Conservation (phyloP, 2,888 invertebrate genomes). For the Saturnia japonica region DNA sequence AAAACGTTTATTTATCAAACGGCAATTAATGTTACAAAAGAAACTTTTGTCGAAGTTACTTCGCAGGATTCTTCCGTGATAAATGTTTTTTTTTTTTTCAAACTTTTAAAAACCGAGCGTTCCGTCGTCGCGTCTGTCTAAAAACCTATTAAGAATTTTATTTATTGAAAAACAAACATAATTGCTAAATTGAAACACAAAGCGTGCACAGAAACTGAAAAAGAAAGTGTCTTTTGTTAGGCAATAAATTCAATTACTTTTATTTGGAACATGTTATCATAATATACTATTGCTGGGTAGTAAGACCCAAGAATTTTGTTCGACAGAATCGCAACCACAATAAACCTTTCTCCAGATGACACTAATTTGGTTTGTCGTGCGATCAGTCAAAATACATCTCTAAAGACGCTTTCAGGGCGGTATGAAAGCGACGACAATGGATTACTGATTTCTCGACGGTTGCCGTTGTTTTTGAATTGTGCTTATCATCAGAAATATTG, state of each 20-base stretch:
- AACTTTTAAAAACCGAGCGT: constrained; percentile 24
- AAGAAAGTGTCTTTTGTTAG: background rate
- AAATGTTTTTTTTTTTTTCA: constrained; percentile 29
- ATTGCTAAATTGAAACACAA: constrained; percentile 20
- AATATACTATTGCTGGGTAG: too few species aligned
- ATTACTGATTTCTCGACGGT: too few species aligned
- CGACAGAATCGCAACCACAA: too few species aligned
- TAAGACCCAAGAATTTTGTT: too few species aligned
- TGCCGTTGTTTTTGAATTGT: too few species aligned
- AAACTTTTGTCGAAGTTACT: constrained; percentile 29
- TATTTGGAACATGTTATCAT: background rate
- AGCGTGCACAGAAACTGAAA: background rate
- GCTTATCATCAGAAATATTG: too few species aligned
- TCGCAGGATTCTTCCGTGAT: constrained; percentile 24
- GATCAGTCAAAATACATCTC: too few species aligned
- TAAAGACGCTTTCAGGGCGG: too few species aligned
- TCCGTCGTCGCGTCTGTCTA: constrained; percentile 18
- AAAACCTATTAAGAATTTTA: background rate
- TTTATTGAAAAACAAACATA: background rate
- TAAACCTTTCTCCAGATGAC: too few species aligned
- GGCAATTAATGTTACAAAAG: constrained; percentile 34
- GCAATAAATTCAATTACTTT: background rate
- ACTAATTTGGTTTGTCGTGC: too few species aligned
- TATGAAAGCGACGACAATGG: too few species aligned
- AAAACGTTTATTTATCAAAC: constrained; percentile 30